Base-by-base conservation (phyloP, 2,888 invertebrate species). In the Drosophila meridiana region DNA sequence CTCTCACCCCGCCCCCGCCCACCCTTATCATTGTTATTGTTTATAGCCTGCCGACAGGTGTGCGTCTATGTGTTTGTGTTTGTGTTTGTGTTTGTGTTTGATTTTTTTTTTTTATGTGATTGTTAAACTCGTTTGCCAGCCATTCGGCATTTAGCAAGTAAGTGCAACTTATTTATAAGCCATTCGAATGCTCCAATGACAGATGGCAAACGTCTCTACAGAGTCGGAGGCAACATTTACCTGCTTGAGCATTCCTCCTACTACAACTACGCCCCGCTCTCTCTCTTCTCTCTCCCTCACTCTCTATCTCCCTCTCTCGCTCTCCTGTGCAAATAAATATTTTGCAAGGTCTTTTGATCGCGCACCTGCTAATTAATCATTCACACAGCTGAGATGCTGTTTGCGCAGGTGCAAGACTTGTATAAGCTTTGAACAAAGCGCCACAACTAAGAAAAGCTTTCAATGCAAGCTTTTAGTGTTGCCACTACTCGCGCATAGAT, bases 81-180 rank as follows among this genome's bases (percentile, higher is more conserved):
- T 50, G 2, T 50, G 0, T 45, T 2, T 26, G 4, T 32, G 5
- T 50, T 1, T 48, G 14, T 30, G 14, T 52, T 4, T 52, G 20
- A n/a, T 30, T 48, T 67, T 64, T 14, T 40, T 14, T 40, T n/a
- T 85, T 82, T 58, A 69, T 79, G 52, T 71, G 69, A 80, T 70
- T 73, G 64, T 71, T 75, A 75, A 83, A 89, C 87, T 78, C 57
- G 83, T 89, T 83, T 86, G 52, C 9, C 61, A 68, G 66, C 52
- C 65, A 50, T 42, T 70, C 66, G 61, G 53, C 70, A 71, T 83
- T 83, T 89, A 89, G 82, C 83, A 73, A 82, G 73, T 65, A 89
- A 89, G 84, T 89, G 89, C 89, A 87, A 89, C 64, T 80, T 77
- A 77, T 66, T 79, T 63, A 76, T 59, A 63, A 76, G 61, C 61